Evolutionary conservation across 2,888 invertebrate genomes (phyloP).

Genomic region (Nemurella pictetii): DNA sequence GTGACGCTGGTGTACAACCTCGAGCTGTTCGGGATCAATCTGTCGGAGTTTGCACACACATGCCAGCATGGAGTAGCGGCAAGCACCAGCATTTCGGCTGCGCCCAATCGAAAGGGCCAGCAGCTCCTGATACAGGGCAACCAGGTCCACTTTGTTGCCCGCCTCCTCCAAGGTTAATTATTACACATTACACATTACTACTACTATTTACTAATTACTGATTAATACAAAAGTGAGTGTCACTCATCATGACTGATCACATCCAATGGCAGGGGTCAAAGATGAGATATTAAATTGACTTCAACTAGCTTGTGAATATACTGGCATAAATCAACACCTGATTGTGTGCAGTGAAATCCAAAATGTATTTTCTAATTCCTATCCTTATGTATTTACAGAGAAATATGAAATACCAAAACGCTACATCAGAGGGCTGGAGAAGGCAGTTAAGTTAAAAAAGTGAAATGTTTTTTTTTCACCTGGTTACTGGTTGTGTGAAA

Average conservation of each 20-base stretch:
- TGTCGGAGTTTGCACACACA: conserved; percentile 75
- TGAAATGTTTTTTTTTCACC: conserved; percentile 45
- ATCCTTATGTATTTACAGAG: conserved; percentile 59
- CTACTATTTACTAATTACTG: no score
- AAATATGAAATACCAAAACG: conserved; percentile 77
- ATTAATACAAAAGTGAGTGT: no score
- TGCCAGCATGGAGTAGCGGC: conserved; percentile 87
- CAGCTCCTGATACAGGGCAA: conserved; percentile 90
- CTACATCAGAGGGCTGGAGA: conserved; percentile 74
- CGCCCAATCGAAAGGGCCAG: conserved; percentile 70
- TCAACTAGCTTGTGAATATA: no score
- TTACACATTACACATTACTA: no score
- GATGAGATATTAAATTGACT: no score
- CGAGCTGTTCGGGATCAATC: conserved; percentile 81
- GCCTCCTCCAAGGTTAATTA: conserved; percentile 56
- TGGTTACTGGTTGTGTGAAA: neutral
- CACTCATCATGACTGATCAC: no score
- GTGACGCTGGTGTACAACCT: conserved; percentile 89
- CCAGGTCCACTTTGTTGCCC: conserved; percentile 68
- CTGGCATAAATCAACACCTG: neutral
- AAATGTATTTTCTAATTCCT: no score
- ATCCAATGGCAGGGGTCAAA: no score
- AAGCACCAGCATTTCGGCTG: conserved; percentile 76
- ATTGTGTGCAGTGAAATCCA: no score
- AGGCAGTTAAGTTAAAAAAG: conserved; percentile 71